A percentile compares a stretch with the other conserved stretches of the same genome.
phyloP scores from a whole-genome alignment of 2,888 invertebrate genomes.

The Prosapia bicincta region DNA sequence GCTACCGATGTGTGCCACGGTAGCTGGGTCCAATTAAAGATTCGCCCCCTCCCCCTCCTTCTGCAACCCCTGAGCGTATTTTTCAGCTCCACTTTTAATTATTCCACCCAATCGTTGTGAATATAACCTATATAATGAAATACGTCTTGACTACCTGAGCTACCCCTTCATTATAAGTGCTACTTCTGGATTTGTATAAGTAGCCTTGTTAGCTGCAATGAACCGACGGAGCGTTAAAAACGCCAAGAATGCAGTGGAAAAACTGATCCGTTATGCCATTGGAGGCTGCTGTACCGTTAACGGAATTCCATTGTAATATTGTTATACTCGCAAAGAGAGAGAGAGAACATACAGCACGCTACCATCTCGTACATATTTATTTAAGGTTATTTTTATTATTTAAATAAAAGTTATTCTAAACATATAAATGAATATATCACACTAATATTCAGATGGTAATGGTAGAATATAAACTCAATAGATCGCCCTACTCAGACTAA shows the following conservation, averaged over 20 bases:
- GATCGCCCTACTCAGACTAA: too few relatives aligned
- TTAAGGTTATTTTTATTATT: too few relatives aligned
- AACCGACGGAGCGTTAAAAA: background rate
- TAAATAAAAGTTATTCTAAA: too few relatives aligned
- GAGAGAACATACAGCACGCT: too few relatives aligned
- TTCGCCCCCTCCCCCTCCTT: constrained; percentile 5
- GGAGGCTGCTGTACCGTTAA: background rate
- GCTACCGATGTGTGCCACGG: background rate
- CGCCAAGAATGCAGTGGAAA: background rate
- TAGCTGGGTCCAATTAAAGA: constrained; percentile 22
- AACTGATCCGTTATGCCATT: background rate
- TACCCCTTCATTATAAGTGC: background rate
- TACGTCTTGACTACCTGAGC: background rate
- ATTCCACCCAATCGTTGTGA: constrained; percentile 24
- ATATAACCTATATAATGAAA: constrained; percentile 5
- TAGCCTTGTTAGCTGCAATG: background rate
- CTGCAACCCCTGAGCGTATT: background rate
- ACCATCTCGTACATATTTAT: too few relatives aligned
- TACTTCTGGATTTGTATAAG: background rate
- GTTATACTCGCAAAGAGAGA: too few relatives aligned
- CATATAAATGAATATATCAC: too few relatives aligned
- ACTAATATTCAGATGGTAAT: too few relatives aligned
- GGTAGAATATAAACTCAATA: too few relatives aligned
- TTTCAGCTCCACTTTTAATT: constrained; percentile 22
- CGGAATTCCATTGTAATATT: background rate